phyloP scores from a whole-genome alignment of 1,140 invertebrate genomes.

The Lasaia peninsularis region DNA sequence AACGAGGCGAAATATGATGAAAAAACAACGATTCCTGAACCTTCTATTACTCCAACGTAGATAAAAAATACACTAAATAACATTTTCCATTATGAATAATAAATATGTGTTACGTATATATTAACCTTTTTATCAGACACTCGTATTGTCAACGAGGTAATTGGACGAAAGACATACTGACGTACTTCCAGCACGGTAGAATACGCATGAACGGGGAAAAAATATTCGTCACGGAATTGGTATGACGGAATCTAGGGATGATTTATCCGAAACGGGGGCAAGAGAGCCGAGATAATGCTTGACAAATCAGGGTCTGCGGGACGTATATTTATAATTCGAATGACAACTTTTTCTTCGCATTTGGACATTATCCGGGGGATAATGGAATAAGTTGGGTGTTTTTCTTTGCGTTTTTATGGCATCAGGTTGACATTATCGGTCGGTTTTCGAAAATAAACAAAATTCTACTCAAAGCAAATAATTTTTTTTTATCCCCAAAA shows the following conservation, averaged over 20 bases:
- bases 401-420: no score
- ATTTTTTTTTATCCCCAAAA: no score
- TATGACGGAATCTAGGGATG: slow-evolving; percentile 9
- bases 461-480: no score
- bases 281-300: slow-evolving; percentile 12
- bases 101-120: not conserved
- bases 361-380: slow-evolving; percentile 5
- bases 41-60: not conserved
- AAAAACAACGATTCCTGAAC: no score
- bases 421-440: no score
- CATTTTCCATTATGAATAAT: slow-evolving; percentile 3
- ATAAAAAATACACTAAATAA: not conserved
- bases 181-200: not conserved
- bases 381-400: slow-evolving; percentile 8
- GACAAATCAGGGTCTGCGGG: slow-evolving; percentile 6
- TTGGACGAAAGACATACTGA: slow-evolving; percentile 10
- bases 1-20: no score
- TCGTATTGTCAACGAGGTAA: slow-evolving; percentile 8
- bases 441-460: no score
- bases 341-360: slow-evolving; percentile 9
- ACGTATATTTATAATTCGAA: slow-evolving; percentile 9
- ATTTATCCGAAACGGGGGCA: slow-evolving; percentile 9
- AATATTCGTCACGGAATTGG: slow-evolving; percentile 6
- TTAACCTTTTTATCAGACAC: slow-evolving; percentile 9
- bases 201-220: not conserved